A percentile compares a stretch with the other conserved stretches of the same genome.
These are phyloP conservation scores for Lumbricus terrestris DNA, from an alignment of 2,888 invertebrate genomes.

Conservation along the genomic window DNA sequence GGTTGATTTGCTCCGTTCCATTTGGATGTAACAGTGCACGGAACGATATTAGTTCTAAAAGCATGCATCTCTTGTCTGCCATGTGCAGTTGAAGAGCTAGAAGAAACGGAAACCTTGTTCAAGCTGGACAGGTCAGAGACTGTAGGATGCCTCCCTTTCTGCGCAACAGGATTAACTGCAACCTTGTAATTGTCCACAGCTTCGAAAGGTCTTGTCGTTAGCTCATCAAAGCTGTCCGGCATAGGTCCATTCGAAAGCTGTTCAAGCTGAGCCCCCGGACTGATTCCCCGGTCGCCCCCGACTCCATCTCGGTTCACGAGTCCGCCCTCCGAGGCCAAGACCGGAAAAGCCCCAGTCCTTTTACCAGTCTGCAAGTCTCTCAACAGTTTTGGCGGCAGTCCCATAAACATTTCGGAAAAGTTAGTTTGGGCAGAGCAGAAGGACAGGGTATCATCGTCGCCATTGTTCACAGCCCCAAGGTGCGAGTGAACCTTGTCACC, in stretches of 20 bases:
- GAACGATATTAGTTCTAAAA: background rate
- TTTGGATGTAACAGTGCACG: background rate
- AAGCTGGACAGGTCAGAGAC: background rate
- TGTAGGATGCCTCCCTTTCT: background rate
- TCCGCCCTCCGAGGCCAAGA: background rate
- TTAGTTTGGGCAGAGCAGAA: background rate
- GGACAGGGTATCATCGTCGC: background rate
- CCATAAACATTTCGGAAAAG: background rate
- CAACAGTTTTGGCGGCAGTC: background rate
- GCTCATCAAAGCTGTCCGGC: background rate
- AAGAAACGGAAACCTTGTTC: background rate
- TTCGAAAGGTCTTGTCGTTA: background rate
- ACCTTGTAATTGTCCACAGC: background rate
- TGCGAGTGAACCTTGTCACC: background rate
- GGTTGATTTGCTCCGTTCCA: background rate
- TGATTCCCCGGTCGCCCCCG: background rate
- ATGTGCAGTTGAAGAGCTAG: background rate
- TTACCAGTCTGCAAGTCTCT: background rate
- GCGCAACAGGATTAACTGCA: background rate
- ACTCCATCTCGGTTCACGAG: background rate
- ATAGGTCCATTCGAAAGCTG: background rate
- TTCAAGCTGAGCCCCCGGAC: background rate
- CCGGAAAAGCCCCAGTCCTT: background rate
- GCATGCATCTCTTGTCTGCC: background rate
- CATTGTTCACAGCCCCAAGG: background rate